Base-by-base conservation (phyloP, 2,888 invertebrate species). In the Oligia latruncula region DNA sequence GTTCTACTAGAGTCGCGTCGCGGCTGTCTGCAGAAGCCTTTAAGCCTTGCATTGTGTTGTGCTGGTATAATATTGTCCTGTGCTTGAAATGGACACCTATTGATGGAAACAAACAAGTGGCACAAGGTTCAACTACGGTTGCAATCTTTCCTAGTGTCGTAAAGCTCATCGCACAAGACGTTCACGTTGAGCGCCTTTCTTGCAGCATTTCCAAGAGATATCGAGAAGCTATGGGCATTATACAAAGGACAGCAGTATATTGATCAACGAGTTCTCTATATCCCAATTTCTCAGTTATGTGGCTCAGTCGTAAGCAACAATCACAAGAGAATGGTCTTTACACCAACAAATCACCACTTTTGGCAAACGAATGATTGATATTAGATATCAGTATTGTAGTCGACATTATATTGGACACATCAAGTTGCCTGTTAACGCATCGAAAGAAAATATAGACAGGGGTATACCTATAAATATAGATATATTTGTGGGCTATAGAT, bases 21-120 rank as follows among this genome's bases (percentile, higher is more conserved):
- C 23, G 58, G 11, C 58, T 58, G 9, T 4, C 9, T 9, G 23
- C 83, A 3, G 58, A 23, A 23, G 58, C 58, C n/a, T n/a, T 60
- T 60, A 62, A 85, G 67, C 73, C 66, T 85, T 71, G 78, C 74
- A 87, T 87, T 88, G 86, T 86, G 74, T 78, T 77, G 58, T 77
- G 52, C 23, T 58, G 17, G 70, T 74, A 43, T 67, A 87, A 58
- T 80, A 74, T 60, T 77, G 88, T 74, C 77, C 77, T 85, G 55
- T 29, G 58, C 74, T 76, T 60, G 67, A 76, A 80, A 87, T 73
- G 71, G 66, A 80, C 75, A 75, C 71, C 62, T 84, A 80, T 74
- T 74, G 73, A 84, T 64, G 73, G 66, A 23, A 58, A 55, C 46
- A 64, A 23, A 77, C 9, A 49, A 62, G 43, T 86, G 58, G 82